phyloP scores from a whole-genome alignment of 2,113 vertebrate genomes.

The Octodon degus region DNA sequence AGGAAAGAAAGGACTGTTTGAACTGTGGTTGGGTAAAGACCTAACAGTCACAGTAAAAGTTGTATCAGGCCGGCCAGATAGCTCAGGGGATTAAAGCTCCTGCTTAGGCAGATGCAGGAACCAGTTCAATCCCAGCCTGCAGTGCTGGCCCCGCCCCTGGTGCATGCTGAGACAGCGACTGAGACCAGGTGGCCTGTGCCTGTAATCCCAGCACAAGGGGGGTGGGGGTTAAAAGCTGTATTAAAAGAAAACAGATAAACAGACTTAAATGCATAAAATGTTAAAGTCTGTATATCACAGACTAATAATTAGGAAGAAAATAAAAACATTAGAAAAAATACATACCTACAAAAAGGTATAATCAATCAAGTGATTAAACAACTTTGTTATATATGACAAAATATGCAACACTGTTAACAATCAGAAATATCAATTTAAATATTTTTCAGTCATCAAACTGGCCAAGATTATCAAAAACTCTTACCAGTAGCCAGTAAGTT shows the following conservation, averaged over 20 bases:
- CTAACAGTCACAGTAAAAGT: neutral
- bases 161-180: no score
- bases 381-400: slow-evolving; percentile 20
- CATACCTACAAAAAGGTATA: neutral
- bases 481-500: neutral
- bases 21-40: neutral
- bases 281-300: neutral
- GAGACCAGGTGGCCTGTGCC: no score
- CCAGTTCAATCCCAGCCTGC: no score
- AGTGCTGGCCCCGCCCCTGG: no score
- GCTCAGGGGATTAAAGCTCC: no score
- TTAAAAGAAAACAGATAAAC: neutral
- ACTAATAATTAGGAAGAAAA: neutral
- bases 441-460: slow-evolving; percentile 19
- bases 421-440: slow-evolving; percentile 47
- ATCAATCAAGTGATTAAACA: neutral
- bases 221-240: neutral
- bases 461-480: slow-evolving; percentile 15
- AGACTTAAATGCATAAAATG: neutral
- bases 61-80: neutral
- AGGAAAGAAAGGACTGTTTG: neutral
- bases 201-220: no score
- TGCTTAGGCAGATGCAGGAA: no score
- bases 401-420: neutral
- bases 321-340: slow-evolving; percentile 13